Percentiles rank a stretch among this genome's conserved stretches.
phyloP scores from a whole-genome alignment of 2,113 vertebrate species.

The Bos taurus region ARS-UCD2.0 NC_037336.1:27410001-27410500 shows the following conservation, averaged over 20 bases:
- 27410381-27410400: neutral
- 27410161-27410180: too few species aligned
- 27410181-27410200: too few species aligned
- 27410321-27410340: neutral
- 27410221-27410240: too few species aligned
- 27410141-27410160: too few species aligned
- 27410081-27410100: neutral
- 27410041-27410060: neutral
- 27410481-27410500: neutral
- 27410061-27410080: neutral
- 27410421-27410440: neutral
- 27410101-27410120: neutral
- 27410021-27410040: neutral
- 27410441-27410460: neutral
- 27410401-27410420: neutral
- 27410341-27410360: neutral
- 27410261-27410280: too few species aligned
- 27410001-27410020: neutral
- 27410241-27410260: too few species aligned
- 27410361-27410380: neutral
- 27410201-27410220: too few species aligned
- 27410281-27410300: accelerated
- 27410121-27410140: too few species aligned
- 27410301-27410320: neutral
- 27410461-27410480: neutral